Conservation (phyloP, 2,888 invertebrate genomes). For the Caenorhabditis afra region DNA sequence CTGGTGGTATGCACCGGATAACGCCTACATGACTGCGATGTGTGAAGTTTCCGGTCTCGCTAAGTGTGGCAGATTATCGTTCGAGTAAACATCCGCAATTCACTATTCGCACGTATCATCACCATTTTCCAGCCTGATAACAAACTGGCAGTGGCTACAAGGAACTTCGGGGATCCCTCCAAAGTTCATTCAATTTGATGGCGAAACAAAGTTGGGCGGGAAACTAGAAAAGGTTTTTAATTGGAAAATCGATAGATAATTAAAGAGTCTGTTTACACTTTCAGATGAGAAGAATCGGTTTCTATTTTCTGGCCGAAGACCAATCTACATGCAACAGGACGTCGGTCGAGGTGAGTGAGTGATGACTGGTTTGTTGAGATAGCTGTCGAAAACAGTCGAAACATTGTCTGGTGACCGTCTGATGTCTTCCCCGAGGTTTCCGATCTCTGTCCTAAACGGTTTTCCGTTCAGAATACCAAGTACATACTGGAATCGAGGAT, state of each 20-base stretch:
- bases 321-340: constrained; percentile 49
- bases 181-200: constrained; percentile 78
- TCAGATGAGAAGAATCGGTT: constrained; percentile 75
- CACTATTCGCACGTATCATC: constrained; percentile 22
- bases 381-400: constrained; percentile 4
- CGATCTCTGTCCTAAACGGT: constrained; percentile 29
- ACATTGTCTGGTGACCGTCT: constrained; percentile 8
- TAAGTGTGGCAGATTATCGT: constrained; percentile 63
- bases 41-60: constrained; percentile 67
- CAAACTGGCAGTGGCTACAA: constrained; percentile 79
- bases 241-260: no score
- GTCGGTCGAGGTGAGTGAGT: constrained; percentile 40
- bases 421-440: neutral
- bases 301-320: constrained; percentile 72
- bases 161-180: constrained; percentile 61
- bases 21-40: constrained; percentile 78
- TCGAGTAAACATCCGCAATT: constrained; percentile 51
- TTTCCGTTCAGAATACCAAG: constrained; percentile 40
- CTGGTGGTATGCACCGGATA: constrained; percentile 78
- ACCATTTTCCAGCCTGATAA: constrained; percentile 68
- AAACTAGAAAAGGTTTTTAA: constrained; percentile 68
- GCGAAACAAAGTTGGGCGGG: constrained; percentile 75
- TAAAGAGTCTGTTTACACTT: constrained; percentile 26
- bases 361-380: neutral
- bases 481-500: constrained; percentile 28